Evolutionary conservation across 2,888 invertebrate genomes (phyloP).

Genomic region (Ophion obscuratus): DNA sequence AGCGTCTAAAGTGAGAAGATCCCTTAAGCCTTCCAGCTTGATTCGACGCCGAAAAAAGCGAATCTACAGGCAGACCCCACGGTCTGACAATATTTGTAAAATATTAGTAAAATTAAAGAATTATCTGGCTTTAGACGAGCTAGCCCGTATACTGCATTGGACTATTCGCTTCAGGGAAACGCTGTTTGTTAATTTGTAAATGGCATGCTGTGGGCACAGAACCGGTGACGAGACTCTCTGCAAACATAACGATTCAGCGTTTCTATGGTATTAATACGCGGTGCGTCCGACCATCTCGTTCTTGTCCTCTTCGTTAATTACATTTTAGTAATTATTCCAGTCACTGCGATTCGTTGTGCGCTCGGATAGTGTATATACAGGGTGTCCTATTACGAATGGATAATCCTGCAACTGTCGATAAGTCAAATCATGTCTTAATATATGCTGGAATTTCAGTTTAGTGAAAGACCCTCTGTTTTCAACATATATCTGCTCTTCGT

Average conservation of each 20-base stretch:
- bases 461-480: too few species aligned
- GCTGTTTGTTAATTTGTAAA: constrained; percentile 3
- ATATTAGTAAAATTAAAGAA: background rate
- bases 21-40: too few species aligned
- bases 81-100: too few species aligned
- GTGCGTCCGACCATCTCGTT: background rate
- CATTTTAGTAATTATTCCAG: constrained; percentile 48
- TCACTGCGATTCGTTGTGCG: background rate
- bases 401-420: too few species aligned
- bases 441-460: too few species aligned
- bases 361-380: too few species aligned
- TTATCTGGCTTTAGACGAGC: background rate
- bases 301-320: constrained; percentile 51
- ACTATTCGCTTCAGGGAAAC: background rate
- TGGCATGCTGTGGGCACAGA: background rate
- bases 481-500: too few species aligned
- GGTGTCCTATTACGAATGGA: too few species aligned
- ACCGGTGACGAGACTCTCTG: background rate
- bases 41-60: too few species aligned
- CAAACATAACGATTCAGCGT: background rate
- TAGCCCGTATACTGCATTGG: background rate
- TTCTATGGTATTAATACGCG: background rate
- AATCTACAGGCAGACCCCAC: too few species aligned
- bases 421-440: too few species aligned
- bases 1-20: too few species aligned